Conservation (phyloP, 2,113 vertebrate species). For the Sander vitreus region DNA sequence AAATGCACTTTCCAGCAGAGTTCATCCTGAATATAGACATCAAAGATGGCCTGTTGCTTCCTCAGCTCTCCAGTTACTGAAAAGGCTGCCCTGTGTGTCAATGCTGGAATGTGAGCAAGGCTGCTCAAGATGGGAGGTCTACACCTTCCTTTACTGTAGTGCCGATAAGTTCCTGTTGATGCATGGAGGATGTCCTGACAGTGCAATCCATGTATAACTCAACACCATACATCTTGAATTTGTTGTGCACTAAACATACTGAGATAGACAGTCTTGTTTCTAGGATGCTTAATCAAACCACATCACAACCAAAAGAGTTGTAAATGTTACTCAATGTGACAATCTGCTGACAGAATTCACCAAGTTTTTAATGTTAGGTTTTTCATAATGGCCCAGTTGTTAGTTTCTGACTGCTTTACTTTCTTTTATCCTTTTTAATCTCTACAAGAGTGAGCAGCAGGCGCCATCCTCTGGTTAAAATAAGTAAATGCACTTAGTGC, state of each 20-base stretch:
- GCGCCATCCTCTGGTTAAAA: constrained; percentile 56
- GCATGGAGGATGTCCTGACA: background rate
- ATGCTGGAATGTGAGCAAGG: constrained; percentile 62
- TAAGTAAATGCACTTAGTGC: constrained; percentile 18
- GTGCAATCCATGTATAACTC: background rate
- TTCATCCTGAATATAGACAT: constrained; percentile 69
- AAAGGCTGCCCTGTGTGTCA: constrained; percentile 40
- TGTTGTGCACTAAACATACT: background rate
- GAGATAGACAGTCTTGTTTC: background rate
- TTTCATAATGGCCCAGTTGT: background rate
- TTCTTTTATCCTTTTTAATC: background rate
- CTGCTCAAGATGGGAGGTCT: constrained; percentile 57
- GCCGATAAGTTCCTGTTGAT: constrained; percentile 16
- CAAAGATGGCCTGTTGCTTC: constrained; percentile 52
- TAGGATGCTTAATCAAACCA: background rate
- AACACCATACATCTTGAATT: background rate
- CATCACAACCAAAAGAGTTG: background rate
- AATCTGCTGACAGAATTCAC: background rate
- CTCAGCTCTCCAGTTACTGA: constrained; percentile 65
- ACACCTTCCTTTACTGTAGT: constrained; percentile 24
- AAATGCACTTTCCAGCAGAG: background rate
- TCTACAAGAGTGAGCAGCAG: background rate
- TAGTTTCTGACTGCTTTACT: background rate
- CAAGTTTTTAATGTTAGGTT: background rate
- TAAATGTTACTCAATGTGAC: background rate